Conservation (phyloP, 2,113 vertebrate genomes). For the Cairina moschata region DNA sequence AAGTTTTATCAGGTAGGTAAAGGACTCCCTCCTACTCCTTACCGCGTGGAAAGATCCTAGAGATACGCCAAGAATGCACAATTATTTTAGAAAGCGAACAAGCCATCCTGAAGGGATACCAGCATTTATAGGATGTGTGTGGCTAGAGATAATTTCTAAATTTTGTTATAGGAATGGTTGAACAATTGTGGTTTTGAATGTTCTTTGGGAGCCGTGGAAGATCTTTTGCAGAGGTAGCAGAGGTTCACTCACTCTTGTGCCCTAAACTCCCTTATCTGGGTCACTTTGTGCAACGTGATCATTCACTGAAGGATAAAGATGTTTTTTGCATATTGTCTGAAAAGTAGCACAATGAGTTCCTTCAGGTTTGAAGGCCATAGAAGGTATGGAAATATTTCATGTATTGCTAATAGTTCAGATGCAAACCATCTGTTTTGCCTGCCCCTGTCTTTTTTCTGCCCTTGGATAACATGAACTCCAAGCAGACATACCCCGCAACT, state of each 20-base stretch:
- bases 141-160: not conserved
- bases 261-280: not conserved
- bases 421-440: not conserved
- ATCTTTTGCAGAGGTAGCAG: not conserved
- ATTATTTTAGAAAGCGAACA: not conserved
- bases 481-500: not conserved
- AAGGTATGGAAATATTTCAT: not conserved
- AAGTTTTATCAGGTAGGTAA: constrained; percentile 61
- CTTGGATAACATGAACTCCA: not conserved
- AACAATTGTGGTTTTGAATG: not conserved
- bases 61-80: fast-evolving
- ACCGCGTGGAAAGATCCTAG: fast-evolving
- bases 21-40: not conserved
- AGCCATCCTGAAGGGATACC: not conserved
- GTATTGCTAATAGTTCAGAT: not conserved
- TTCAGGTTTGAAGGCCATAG: not conserved
- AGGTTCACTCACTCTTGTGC: not conserved
- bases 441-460: not conserved
- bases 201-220: not conserved
- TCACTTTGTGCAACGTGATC: not conserved
- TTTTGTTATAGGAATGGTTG: not conserved
- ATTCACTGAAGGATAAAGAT: not conserved
- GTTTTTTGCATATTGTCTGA: not conserved
- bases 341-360: not conserved
- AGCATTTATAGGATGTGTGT: not conserved